A percentile compares a stretch with the other conserved stretches of the same genome.
Conservation (phyloP, 2,113 vertebrate genomes). For the Leptobrachium leishanense region DNA sequence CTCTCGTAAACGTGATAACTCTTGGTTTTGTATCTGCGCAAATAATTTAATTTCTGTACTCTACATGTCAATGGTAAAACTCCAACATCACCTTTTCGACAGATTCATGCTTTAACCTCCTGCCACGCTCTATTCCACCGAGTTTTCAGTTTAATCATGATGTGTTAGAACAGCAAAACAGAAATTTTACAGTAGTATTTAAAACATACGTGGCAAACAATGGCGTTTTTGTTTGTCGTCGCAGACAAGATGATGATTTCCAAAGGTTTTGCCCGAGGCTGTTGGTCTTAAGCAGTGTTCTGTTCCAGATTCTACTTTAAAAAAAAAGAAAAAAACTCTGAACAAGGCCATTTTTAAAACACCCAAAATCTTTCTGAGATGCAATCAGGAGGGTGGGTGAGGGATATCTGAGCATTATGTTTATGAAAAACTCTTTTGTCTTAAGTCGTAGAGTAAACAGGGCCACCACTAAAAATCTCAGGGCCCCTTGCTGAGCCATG, state of each 20-base stretch:
- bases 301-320: constrained; percentile 24
- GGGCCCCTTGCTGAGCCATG: no score
- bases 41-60: constrained; percentile 12
- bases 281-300: constrained; percentile 30
- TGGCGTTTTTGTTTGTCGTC: constrained; percentile 41
- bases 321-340: not conserved
- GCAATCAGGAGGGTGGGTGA: not conserved
- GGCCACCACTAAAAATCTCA: no score
- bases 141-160: constrained; percentile 38
- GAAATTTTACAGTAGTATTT: constrained; percentile 47
- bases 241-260: constrained; percentile 43
- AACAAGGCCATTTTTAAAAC: constrained; percentile 10
- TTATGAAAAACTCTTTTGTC: constrained; percentile 19
- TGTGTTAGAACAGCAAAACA: constrained; percentile 38
- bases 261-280: constrained; percentile 40
- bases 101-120: not conserved
- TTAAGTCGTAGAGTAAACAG: not conserved
- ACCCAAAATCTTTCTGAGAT: constrained; percentile 21
- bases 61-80: constrained; percentile 20
- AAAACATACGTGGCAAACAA: constrained; percentile 43
- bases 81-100: constrained; percentile 9
- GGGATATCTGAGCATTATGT: constrained; percentile 11
- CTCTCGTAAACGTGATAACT: not conserved
- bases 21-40: not conserved
- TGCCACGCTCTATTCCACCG: constrained; percentile 10